Evolutionary conservation across 2,888 invertebrate genomes (phyloP), one percentile per base, ranked within the genome.

Genomic region (Cataglyphis cursor): DNA sequence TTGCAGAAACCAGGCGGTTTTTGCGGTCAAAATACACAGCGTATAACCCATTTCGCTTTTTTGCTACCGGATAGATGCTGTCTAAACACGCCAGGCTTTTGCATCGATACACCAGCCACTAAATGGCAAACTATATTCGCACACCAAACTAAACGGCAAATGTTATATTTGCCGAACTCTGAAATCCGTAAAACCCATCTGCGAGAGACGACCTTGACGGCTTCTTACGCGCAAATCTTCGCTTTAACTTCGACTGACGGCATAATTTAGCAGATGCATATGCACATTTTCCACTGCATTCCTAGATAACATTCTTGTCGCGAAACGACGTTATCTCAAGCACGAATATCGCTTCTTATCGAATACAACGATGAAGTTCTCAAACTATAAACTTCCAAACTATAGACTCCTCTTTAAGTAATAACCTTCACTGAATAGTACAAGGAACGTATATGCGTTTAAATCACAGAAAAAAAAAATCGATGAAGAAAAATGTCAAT

Each of bases 1-100:
- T 74, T 80, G 78, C 28, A 73, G 57, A 73, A 80, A 74, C 75
- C 74, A 24, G 74, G n/a, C 31, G 78, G 73, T 44, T 78, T 72
- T 78, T 54, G 75, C 12, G 74, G 78, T 59, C 78, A 44, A 80
- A 74, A 80, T 28, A 51, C 51, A 51, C n/a, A 70, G 18, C 59
- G 28, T 41, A 44, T 24, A 74, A 61, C 57, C 59, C 59, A 80
- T 80, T 80, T 74, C 44, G 44, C 78, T 74, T 80, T 80, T 80
- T 80, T 28, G 28, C 75, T 59, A 59, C 78, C 57, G 44, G 59
- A 18, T 80, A 80, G 74, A 41, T 74, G 75, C 59, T 80, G 75
- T 80, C 78, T 73, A 80, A 80, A 80, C 78, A 80, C 59, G 57
- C 12, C 59, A 44, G 57, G 75, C 31, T 74, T 74, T 80, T 59